Evolutionary conservation across 2,888 invertebrate genomes (phyloP).

Genomic region (Orthosia gracilis): DNA sequence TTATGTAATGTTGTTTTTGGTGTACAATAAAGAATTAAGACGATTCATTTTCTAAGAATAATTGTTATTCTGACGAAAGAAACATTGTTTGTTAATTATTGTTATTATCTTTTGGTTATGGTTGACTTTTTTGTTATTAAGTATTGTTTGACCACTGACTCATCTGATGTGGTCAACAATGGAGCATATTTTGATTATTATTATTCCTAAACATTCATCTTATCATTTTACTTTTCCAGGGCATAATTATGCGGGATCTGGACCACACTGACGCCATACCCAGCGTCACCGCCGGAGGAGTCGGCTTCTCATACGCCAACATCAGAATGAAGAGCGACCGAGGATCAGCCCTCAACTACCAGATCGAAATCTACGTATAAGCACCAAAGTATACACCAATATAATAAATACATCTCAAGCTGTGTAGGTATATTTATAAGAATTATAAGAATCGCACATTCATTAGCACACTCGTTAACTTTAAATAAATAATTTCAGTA

Average conservation of each 20-base stretch:
- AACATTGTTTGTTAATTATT: not conserved
- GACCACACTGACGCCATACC: constrained; percentile 85
- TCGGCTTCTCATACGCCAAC: constrained; percentile 87
- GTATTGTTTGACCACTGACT: too few species aligned
- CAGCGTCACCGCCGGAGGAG: constrained; percentile 85
- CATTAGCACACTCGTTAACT: constrained; percentile 28
- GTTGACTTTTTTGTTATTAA: not conserved
- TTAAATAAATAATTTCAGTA: constrained; percentile 8
- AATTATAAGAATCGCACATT: not conserved
- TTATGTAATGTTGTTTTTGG: too few species aligned
- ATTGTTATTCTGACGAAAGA: not conserved
- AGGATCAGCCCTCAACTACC: constrained; percentile 86
- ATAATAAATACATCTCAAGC: constrained; percentile 1
- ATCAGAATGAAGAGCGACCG: constrained; percentile 85
- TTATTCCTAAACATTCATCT: not conserved
- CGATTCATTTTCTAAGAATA: constrained; percentile 1
- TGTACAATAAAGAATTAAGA: too few species aligned
- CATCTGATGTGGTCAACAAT: too few species aligned
- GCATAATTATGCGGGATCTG: constrained; percentile 84
- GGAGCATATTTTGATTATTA: not conserved
- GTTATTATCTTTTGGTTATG: not conserved
- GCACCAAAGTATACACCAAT: constrained; percentile 16
- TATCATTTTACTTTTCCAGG: constrained; percentile 76
- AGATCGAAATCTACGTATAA: constrained; percentile 85
- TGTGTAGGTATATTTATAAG: constrained; percentile 4